phyloP scores from a whole-genome alignment of 2,797 vertebrate species.

The Perodicticus potto region DNA sequence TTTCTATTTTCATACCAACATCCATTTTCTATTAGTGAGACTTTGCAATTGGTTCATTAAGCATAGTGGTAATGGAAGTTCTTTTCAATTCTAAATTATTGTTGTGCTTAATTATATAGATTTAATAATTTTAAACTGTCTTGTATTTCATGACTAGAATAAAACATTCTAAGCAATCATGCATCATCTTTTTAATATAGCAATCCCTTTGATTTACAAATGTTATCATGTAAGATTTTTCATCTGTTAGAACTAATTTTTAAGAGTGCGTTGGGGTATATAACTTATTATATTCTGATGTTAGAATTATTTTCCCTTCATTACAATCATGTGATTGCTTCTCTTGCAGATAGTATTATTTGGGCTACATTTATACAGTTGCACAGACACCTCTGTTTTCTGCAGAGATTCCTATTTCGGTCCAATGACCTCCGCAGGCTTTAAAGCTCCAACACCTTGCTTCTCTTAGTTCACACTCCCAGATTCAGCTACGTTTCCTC shows the following conservation, averaged over 20 bases:
- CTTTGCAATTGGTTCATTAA: constrained; percentile 19
- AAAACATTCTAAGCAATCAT: constrained; percentile 7
- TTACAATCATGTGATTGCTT: neutral
- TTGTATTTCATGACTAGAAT: neutral
- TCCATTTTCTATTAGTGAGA: neutral
- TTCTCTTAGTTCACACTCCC: neutral
- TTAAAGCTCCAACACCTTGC: neutral
- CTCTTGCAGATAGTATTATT: neutral
- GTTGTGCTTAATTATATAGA: neutral
- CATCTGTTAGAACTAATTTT: neutral
- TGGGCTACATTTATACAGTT: neutral
- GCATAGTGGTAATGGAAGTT: neutral
- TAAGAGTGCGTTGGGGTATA: neutral
- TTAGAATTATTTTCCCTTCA: constrained; percentile 20
- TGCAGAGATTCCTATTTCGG: neutral
- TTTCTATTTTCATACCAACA: neutral
- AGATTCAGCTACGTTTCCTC: neutral
- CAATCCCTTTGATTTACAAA: neutral
- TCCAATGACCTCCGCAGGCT: neutral
- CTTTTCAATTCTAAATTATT: constrained; percentile 46
- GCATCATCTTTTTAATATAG: neutral
- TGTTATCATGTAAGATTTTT: constrained; percentile 11
- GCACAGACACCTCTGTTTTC: neutral
- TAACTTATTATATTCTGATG: neutral
- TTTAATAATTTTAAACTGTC: constrained; percentile 30